phyloP scores from a whole-genome alignment of 1,140 invertebrate species.

The Macrosteles quadrilineatus region DNA sequence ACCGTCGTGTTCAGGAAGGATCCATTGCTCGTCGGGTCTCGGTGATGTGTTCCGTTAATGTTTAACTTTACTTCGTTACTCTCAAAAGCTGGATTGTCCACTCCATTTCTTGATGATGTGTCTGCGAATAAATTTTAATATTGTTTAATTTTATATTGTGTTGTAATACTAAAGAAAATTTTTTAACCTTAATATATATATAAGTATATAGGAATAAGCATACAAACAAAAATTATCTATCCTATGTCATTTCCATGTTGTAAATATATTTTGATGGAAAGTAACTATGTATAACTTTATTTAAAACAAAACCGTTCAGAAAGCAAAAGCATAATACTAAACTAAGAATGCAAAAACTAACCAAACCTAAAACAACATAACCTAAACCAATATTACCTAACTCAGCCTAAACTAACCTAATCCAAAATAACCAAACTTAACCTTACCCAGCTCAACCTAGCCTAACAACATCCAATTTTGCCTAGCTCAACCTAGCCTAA shows the following conservation, averaged over 20 bases:
- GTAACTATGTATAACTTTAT: no score
- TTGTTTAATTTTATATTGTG: no score
- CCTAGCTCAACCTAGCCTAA: neutral
- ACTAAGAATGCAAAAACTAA: no score
- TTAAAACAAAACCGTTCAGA: no score
- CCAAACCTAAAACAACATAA: neutral
- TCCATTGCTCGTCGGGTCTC: constrained; percentile 1
- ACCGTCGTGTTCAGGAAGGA: constrained; percentile 28
- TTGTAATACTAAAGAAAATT: no score
- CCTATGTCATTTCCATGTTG: neutral
- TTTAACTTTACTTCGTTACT: constrained; percentile 23
- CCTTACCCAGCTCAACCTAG: neutral
- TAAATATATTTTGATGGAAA: neutral
- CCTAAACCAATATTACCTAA: neutral
- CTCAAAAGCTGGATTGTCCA: constrained; percentile 32
- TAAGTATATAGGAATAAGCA: neutral
- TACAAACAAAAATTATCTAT: neutral
- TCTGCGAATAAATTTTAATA: neutral
- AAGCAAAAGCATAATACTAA: no score
- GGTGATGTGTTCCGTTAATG: constrained; percentile 6
- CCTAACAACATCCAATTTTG: neutral
- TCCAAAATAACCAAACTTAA: neutral
- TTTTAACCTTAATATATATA: neutral
- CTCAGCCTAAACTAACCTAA: neutral
- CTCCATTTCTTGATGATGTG: constrained; percentile 3